A percentile compares a stretch with the other conserved stretches of the same genome.
Conservation (phyloP, 2,888 invertebrate genomes). For the Xylota segnis region DNA sequence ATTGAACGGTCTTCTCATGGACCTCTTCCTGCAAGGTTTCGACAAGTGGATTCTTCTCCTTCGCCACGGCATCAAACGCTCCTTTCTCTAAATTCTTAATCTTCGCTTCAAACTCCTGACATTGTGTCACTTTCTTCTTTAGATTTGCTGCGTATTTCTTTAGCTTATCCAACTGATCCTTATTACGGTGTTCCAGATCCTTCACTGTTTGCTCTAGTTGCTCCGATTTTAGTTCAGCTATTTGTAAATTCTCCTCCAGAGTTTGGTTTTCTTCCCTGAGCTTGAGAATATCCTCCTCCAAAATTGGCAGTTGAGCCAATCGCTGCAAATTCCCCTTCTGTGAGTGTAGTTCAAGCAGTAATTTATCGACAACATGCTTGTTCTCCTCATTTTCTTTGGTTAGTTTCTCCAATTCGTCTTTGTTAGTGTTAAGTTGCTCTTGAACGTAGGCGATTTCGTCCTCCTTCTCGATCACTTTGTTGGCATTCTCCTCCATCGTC, state of each 20-base stretch:
- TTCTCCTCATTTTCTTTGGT: conserved; percentile 82
- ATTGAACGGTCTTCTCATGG: conserved; percentile 65
- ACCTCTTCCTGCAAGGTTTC: conserved; percentile 79
- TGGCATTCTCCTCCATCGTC: conserved; percentile 86
- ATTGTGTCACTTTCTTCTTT: conserved; percentile 89
- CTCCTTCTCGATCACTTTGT: conserved; percentile 85
- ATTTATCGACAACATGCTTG: conserved; percentile 80
- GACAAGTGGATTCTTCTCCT: conserved; percentile 81
- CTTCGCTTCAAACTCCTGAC: conserved; percentile 88
- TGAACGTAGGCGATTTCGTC: conserved; percentile 85
- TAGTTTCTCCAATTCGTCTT: conserved; percentile 84
- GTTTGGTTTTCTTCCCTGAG: conserved; percentile 81
- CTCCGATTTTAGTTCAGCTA: conserved; percentile 81
- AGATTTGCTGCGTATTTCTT: conserved; percentile 91
- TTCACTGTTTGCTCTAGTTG: conserved; percentile 68
- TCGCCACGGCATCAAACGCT: conserved; percentile 57
- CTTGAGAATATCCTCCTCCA: conserved; percentile 83
- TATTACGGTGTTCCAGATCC: conserved; percentile 87
- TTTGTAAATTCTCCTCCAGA: conserved; percentile 82
- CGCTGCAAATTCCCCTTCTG: conserved; percentile 67
- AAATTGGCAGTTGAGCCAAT: conserved; percentile 64
- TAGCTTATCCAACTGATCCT: conserved; percentile 90
- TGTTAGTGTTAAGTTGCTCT: conserved; percentile 84
- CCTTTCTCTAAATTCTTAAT: conserved; percentile 79
- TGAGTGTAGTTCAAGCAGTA: conserved; percentile 77